Evolutionary conservation across 2,797 vertebrate species (phyloP).

Genomic region (Halcyon leucocephala): DNA sequence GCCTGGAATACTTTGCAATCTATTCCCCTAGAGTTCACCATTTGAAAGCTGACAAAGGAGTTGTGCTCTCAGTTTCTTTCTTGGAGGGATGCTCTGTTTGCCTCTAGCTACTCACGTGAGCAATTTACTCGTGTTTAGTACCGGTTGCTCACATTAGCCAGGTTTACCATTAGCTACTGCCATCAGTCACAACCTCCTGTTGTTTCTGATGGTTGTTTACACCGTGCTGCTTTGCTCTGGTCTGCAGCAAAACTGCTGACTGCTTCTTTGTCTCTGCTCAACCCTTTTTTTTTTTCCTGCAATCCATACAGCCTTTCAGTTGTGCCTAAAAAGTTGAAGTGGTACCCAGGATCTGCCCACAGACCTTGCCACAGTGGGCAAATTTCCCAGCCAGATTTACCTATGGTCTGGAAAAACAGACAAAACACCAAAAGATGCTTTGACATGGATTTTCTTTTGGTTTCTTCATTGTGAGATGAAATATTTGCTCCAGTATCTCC

Average conservation of each 20-base stretch:
- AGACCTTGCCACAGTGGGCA: background rate
- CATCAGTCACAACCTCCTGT: background rate
- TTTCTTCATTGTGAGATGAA: background rate
- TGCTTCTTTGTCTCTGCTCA: background rate
- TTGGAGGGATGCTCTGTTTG: background rate
- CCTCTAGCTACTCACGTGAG: background rate
- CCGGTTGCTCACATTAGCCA: background rate
- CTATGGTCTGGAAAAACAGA: background rate
- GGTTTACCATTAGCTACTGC: background rate
- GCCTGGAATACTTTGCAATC: background rate
- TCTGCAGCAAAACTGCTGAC: background rate
- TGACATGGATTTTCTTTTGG: background rate
- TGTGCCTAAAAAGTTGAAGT: background rate
- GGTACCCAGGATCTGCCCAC: background rate
- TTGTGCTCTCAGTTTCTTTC: background rate
- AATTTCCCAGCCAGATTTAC: background rate
- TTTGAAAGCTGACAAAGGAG: background rate
- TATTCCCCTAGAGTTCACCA: background rate
- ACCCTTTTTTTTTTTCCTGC: background rate
- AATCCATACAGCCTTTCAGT: background rate
- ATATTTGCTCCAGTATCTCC: background rate
- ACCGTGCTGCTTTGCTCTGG: background rate
- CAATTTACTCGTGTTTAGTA: background rate
- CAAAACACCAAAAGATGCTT: background rate
- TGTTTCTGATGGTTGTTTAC: background rate